Evolutionary conservation across 1,140 invertebrate species (phyloP).

Genomic region (Arctopsyche grandis): DNA sequence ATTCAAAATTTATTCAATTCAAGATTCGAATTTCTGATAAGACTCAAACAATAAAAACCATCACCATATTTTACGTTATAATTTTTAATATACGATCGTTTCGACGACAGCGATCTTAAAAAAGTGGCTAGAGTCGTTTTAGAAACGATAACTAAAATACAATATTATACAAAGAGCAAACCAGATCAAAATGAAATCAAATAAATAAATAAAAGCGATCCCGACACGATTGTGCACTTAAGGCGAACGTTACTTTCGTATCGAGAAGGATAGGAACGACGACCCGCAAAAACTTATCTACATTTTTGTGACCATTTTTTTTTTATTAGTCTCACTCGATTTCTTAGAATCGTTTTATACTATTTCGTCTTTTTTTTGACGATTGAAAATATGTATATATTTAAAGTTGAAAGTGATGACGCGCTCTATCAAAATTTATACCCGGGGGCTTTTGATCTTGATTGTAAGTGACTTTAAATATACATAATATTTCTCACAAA

Average conservation of each 20-base stretch:
- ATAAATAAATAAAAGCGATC: slow-evolving; percentile 26
- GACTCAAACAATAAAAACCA: too few relatives aligned
- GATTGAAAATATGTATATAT: too few relatives aligned
- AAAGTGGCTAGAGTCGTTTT: background rate
- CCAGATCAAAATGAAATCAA: background rate
- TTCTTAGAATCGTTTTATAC: background rate
- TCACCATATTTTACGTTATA: too few relatives aligned
- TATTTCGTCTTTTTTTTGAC: background rate
- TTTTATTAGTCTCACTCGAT: background rate
- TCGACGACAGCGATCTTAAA: too few relatives aligned
- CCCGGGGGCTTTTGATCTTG: too few relatives aligned
- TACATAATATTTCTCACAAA: too few relatives aligned
- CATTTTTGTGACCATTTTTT: slow-evolving; percentile 21
- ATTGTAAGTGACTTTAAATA: too few relatives aligned
- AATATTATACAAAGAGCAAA: background rate
- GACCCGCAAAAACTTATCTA: slow-evolving; percentile 35
- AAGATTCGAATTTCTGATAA: too few relatives aligned
- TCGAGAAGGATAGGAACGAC: background rate
- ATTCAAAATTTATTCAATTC: too few relatives aligned
- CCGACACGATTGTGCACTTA: slow-evolving; percentile 40
- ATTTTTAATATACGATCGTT: too few relatives aligned
- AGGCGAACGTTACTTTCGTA: slow-evolving; percentile 1
- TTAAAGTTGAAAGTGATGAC: too few relatives aligned
- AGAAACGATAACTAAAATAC: background rate
- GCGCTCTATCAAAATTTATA: too few relatives aligned